Base-by-base conservation (phyloP, 2,113 vertebrate genomes). In the Laterallus jamaicensis region DNA sequence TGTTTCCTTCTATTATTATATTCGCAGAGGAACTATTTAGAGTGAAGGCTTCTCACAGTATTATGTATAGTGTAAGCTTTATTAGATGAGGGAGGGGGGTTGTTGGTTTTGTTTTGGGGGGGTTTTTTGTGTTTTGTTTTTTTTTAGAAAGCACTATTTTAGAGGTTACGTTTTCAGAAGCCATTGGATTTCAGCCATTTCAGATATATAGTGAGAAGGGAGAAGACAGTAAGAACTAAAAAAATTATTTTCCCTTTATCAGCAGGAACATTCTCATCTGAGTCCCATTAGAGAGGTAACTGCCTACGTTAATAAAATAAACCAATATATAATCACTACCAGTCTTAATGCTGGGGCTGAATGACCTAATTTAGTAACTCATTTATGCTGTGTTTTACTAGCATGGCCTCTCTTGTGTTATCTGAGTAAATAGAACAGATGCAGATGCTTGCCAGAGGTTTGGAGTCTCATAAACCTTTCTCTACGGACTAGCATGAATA, bases 221-320 rank as follows among this genome's bases (percentile, higher is more conserved):
- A 91, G 29, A 55, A 92, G 74, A 56, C 20, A 32, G 25, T 74
- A 86, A 70, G 64, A 7, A 52, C 32, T 44, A 14, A 86, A 68
- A 92, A 67, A 78, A 60, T 71, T 6, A 82, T 78, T 95, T 93
- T 85, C 63, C 26, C 49, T 26, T 82, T 89, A 81, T 44, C 47
- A 85, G 69, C 68, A 92, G 67, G 66, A 91, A 73, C 58, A 84
- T 96, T 83, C n/a, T 90, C 91, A 82, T 94, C 58, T 93, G 74
- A 94, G 55, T 82, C 63, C 59, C 67, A 73, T 94, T 94, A 91
- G 63, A 82, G 54, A 84, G 26, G 59, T 85, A 92, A 74, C 77
- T 82, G 77, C 62, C 55, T 75, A 73, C 49, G 47, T 82, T 86
- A 95, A 76, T 92, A 87, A 96, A 96, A 91, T 79, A 93, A 92